These are phyloP conservation scores for Papilio gigon DNA, from an alignment of 2,888 invertebrate species.

Conservation along the genomic window DNA sequence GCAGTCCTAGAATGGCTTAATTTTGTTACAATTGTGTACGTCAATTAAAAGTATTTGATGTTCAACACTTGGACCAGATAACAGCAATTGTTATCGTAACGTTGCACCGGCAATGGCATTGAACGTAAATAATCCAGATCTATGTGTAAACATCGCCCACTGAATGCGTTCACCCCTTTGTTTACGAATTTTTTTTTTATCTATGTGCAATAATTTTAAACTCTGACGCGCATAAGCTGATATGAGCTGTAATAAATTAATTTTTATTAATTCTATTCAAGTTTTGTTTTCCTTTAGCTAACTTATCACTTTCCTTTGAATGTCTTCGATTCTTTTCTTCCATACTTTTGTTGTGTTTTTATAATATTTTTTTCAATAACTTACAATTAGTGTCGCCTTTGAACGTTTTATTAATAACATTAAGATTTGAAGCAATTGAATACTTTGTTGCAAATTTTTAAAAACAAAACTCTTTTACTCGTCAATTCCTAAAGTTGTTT, in stretches of 20 bases:
- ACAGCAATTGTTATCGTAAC: constrained; percentile 35
- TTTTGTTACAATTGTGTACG: constrained; percentile 4
- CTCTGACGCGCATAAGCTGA: constrained; percentile 49
- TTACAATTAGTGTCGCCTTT: constrained; percentile 54
- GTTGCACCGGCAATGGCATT: constrained; percentile 38
- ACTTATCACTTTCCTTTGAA: constrained; percentile 58
- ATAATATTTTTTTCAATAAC: constrained; percentile 58
- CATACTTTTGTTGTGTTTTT: constrained; percentile 48
- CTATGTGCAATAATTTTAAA: constrained; percentile 57
- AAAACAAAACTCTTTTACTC: constrained; percentile 29
- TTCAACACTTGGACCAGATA: constrained; percentile 21
- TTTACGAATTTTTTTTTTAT: constrained; percentile 59
- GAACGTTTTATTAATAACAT: constrained; percentile 53
- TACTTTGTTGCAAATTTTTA: constrained; percentile 49
- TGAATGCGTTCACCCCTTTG: constrained; percentile 57
- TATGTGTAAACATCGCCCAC: constrained; percentile 47
- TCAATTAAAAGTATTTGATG: constrained; percentile 24
- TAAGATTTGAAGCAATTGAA: constrained; percentile 58
- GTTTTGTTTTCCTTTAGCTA: constrained; percentile 62
- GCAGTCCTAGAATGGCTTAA: constrained; percentile 26
- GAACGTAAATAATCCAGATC: constrained; percentile 46
- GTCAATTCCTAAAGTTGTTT: too few relatives aligned
- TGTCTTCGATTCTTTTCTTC: constrained; percentile 50
- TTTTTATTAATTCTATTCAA: constrained; percentile 66
- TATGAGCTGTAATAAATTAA: constrained; percentile 61